Percentiles rank a stretch among this genome's conserved stretches.
Evolutionary conservation across 64 coral and sea anemone species (phyloP).

Genomic region (Pachyseris speciosa): DNA sequence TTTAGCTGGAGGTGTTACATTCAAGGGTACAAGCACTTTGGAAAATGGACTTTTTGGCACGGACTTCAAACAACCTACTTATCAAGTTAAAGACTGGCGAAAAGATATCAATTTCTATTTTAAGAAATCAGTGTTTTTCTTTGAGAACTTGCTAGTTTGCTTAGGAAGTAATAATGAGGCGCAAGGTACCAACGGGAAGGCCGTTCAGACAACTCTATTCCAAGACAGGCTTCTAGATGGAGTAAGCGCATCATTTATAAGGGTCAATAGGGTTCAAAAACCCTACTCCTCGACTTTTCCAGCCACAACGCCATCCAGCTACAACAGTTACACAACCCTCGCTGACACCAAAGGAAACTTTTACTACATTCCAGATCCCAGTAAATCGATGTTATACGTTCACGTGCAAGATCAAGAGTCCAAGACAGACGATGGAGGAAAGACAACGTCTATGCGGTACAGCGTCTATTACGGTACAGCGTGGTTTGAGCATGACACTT

Average conservation of each 20-base stretch:
- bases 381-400: neutral
- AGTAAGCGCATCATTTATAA: neutral
- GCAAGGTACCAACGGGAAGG: neutral
- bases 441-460: neutral
- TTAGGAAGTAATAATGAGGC: conserved; percentile 68
- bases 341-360: conserved; percentile 46
- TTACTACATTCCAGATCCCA: conserved; percentile 46
- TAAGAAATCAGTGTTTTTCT: conserved; percentile 82
- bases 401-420: neutral
- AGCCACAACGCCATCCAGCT: neutral
- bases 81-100: conserved; percentile 18
- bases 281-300: neutral
- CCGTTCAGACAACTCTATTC: conserved; percentile 70
- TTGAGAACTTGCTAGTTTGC: conserved; percentile 63
- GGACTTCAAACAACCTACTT: conserved; percentile 67
- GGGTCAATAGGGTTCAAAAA: neutral
- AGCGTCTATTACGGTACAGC: conserved; percentile 16
- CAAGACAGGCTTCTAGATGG: conserved; percentile 59
- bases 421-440: neutral
- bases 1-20: conserved; percentile 53
- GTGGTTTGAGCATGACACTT: conserved; percentile 34
- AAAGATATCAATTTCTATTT: conserved; percentile 29
- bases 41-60: conserved; percentile 83
- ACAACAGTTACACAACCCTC: neutral
- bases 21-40: conserved; percentile 4